These are phyloP conservation scores for Trissonchulus latispiculum DNA, from an alignment of 2,888 invertebrate species.

Conservation along the genomic window DNA sequence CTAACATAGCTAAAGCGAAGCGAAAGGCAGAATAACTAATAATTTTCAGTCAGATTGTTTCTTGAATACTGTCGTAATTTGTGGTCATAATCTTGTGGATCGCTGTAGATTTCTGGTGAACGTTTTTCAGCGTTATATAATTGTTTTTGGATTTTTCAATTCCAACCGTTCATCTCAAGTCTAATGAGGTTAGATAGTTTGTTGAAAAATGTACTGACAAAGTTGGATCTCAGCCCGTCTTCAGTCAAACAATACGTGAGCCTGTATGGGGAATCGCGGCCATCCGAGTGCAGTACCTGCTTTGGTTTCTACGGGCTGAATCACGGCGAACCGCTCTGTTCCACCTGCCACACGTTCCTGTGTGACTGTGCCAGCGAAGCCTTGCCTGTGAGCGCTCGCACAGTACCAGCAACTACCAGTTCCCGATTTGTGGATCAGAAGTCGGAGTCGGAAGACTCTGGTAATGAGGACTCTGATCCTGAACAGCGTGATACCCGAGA, in stretches of 20 bases:
- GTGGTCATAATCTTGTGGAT: no score
- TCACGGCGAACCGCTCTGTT: constrained; percentile 79
- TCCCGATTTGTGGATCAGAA: background rate
- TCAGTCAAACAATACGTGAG: background rate
- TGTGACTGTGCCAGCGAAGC: constrained; percentile 53
- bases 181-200: no score
- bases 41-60: no score
- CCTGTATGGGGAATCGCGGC: background rate
- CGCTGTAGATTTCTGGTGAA: no score
- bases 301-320: constrained; percentile 84
- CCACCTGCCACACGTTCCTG: constrained; percentile 82
- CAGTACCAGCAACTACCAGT: background rate
- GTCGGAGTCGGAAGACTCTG: constrained; percentile 77
- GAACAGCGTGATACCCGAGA: constrained; percentile 50
- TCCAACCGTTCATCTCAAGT: no score
- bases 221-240: background rate
- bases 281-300: constrained; percentile 64
- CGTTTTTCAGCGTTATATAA: no score
- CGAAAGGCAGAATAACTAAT: constrained; percentile 15
- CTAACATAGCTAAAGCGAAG: constrained; percentile 45
- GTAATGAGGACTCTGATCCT: constrained; percentile 75
- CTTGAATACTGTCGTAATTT: no score
- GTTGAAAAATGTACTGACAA: no score
- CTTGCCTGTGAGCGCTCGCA: background rate
- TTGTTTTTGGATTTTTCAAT: no score